Evolutionary conservation across 2,797 vertebrate genomes (phyloP).

Genomic region (Trichosurus vulpecula): DNA sequence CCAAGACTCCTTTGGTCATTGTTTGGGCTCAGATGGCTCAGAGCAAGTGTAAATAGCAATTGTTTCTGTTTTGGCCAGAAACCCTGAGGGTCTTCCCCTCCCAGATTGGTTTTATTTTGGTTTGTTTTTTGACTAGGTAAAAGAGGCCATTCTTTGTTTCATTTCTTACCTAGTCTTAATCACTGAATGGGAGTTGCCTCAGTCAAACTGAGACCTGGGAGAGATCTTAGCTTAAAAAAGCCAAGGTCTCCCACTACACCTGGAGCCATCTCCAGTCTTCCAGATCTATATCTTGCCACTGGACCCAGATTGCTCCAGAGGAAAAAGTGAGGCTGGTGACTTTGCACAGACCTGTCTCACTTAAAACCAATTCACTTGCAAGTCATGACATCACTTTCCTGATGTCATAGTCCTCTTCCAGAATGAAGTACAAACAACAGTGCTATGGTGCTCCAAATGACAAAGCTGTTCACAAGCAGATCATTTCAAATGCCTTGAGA

Average conservation of each 20-base stretch:
- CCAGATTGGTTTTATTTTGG: not conserved
- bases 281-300: not conserved
- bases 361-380: not conserved
- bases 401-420: not conserved
- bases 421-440: not conserved
- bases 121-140: not conserved
- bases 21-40: not conserved
- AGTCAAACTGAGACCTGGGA: not conserved
- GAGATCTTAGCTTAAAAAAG: not conserved
- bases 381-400: not conserved
- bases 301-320: not conserved
- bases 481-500: not conserved
- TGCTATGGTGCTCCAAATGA: not conserved
- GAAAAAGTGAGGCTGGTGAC: not conserved
- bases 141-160: not conserved
- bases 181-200: not conserved
- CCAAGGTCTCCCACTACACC: not conserved
- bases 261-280: not conserved
- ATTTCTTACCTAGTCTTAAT: not conserved
- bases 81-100: not conserved
- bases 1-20: not conserved
- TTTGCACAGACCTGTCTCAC: not conserved
- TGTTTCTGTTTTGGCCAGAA: not conserved
- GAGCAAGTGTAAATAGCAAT: not conserved
- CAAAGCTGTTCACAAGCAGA: constrained; percentile 18